Evolutionary conservation across 2,113 vertebrate genomes (phyloP), one percentile per base, ranked within the genome.

Genomic region (Pollimyrus isidori): DNA sequence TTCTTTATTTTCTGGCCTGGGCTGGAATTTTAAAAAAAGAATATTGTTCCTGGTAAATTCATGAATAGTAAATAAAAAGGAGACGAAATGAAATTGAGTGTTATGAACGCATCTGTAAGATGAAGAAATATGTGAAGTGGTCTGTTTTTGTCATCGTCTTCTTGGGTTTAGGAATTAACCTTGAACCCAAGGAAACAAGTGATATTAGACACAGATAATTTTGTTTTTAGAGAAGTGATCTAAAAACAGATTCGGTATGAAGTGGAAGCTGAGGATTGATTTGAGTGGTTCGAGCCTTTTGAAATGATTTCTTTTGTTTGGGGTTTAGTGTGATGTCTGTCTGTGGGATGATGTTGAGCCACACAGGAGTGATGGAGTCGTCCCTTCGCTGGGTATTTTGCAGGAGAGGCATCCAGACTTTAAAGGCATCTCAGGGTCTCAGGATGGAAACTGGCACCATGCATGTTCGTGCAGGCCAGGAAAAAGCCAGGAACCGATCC

Each of bases 1-100:
- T 62, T 69, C 30, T 76, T 88, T 82, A 89, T 91, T 87, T 88
- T 80, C 15, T 52, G 30, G 82, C 90, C 85, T 76, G 90, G 90
- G 84, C 88, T 88, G 90, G 87, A 58, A 88, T 35, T 90, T 49
- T 50, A 73, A 56, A 73, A 73, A 69, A 84, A 83, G 87, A 52
- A 53, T 91, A 90, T 89, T 91, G 86, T 49, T 13, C 26, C 21
- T 62, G 49, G 53, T 90, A 73, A 46, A 83, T 88, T 88, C 23
- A 86, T 88, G 89, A 91, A 87, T 89, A 76, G 50, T 83, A 87
- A 89, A 69, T 89, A 65, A 39, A 89, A 50, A 65, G 62, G 62
- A 69, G 23, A 65, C 3, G n/a, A 30, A 69, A 69, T 69, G 10
- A 69, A 26, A 69, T 69, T 69, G 62, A 73, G 73, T 80, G 73